Base-by-base conservation (phyloP, 2,113 vertebrate species). In the Nesoenas mayeri region DNA sequence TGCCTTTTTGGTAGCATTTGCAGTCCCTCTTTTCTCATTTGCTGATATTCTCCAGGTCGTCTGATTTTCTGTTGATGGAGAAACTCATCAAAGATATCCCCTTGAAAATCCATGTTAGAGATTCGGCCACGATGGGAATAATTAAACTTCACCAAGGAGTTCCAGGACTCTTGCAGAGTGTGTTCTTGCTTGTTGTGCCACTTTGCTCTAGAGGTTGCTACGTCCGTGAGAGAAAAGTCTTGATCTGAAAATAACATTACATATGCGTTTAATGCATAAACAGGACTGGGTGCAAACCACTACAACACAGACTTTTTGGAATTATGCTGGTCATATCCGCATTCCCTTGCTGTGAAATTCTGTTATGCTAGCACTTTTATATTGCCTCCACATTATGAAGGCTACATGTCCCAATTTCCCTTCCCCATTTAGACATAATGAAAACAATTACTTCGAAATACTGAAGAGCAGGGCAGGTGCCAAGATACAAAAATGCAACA, bases 51-150 rank as follows among this genome's bases (percentile, higher is more conserved):
- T 8, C 96, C 91, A 44, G 87, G 94, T 8, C 96, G 97, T 54
- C 72, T 84, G 70, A 91, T 85, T 40, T 92, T 97, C 95, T 99
- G 98, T 16, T 98, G 99, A 86, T 98, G 99, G 57, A 99, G 98
- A 93, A 99, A 99, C 94, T 99, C 99, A 31, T 99, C 99, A 60
- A 99, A 98, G 89, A 99, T 97, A 97, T 99, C 99, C 0, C 98
- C 98, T 77, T 99, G 99, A 51, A 98, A 98, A 51, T 98, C 98
- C 98, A 98, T 97, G 96, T 98, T 98, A 26, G 98, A 99, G 97
- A 99, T 99, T 79, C 99, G 98, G 10, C 99, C 99, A 2, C 98
- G 98, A 75, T 99, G 99, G 84, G 98, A 98, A 71, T 98, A 99
- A 97, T 99, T 98, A 34, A 99, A 99, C 96, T 99, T 98, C 4